Conservation (phyloP, 1,140 invertebrate genomes). For the Bacillus rossius region DNA sequence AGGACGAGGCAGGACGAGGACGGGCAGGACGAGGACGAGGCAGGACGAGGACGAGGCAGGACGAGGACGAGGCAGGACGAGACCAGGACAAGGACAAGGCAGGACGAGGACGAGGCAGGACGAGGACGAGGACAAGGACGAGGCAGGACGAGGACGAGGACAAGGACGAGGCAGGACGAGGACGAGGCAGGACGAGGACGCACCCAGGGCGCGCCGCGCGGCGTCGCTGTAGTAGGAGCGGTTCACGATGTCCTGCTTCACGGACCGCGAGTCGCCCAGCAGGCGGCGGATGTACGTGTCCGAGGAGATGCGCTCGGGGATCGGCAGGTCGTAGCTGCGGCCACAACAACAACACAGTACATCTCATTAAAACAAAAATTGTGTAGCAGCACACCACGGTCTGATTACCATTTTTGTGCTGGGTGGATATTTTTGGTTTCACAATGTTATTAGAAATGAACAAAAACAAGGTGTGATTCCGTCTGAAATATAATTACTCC, state of each 20-base stretch:
- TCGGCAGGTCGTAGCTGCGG: not conserved
- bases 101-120: not conserved
- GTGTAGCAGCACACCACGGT: too few relatives aligned
- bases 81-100: not conserved
- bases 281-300: constrained; percentile 7
- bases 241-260: constrained; percentile 3
- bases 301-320: constrained; percentile 5
- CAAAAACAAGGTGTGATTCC: too few relatives aligned
- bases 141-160: not conserved
- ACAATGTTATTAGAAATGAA: too few relatives aligned
- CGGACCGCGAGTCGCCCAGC: not conserved
- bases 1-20: not conserved
- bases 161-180: too few relatives aligned
- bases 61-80: not conserved
- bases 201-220: not conserved
- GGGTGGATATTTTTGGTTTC: too few relatives aligned
- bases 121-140: not conserved
- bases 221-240: constrained; percentile 11
- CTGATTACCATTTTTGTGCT: too few relatives aligned
- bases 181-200: too few relatives aligned
- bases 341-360: too few relatives aligned
- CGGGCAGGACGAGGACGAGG: not conserved
- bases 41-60: not conserved
- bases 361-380: too few relatives aligned
- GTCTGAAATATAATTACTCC: too few relatives aligned